Conservation (phyloP, 2,797 vertebrate species). For the Malacoraja senta region DNA sequence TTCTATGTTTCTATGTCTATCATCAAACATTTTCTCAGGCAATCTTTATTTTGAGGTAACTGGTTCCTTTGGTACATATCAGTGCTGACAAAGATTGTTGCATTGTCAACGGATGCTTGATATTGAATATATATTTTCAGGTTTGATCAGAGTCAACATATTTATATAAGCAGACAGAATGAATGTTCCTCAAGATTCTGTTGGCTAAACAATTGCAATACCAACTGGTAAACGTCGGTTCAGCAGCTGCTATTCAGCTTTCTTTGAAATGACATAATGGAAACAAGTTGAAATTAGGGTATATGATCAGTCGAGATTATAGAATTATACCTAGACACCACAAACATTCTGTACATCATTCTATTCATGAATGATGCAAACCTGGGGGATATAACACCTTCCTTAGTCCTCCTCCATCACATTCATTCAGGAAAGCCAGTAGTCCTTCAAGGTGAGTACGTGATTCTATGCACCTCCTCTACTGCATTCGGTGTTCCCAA, state of each 20-base stretch:
- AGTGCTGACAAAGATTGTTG: background rate
- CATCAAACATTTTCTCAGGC: no score
- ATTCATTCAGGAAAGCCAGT: no score
- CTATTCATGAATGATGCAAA: background rate
- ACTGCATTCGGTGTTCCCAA: no score
- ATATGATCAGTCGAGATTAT: background rate
- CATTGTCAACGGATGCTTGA: background rate
- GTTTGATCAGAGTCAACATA: background rate
- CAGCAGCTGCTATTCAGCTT: background rate
- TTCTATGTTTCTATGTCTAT: no score
- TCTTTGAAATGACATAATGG: background rate
- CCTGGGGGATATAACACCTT: no score
- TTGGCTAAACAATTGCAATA: background rate
- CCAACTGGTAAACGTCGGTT: background rate
- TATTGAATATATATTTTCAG: background rate
- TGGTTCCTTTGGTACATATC: no score
- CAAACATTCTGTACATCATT: background rate
- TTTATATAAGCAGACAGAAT: background rate
- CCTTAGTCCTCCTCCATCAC: no score
- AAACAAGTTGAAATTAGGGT: background rate
- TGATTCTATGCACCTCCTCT: no score
- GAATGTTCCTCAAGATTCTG: background rate
- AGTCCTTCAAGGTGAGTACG: no score
- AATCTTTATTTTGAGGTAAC: no score
- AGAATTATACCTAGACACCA: background rate